Evolutionary conservation across 2,797 vertebrate genomes (phyloP).

Genomic region (Nyctibius grandis): DNA sequence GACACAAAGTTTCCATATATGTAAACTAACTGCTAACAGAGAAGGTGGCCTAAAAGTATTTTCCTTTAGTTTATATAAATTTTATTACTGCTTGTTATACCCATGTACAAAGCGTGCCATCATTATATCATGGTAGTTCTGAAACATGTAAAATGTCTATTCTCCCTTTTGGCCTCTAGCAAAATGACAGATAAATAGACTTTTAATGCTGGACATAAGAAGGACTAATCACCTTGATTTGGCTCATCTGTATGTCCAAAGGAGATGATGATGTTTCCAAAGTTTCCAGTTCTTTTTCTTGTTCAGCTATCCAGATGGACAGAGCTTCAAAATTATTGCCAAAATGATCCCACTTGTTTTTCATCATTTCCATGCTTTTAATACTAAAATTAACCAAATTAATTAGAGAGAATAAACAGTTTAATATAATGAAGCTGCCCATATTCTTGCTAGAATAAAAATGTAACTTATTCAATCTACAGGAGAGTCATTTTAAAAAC

Average conservation of each 20-base stretch:
- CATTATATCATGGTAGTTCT: background rate
- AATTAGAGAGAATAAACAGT: constrained; percentile 72
- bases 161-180: background rate
- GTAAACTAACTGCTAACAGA: constrained; percentile 9
- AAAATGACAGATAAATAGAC: background rate
- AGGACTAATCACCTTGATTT: constrained; percentile 85
- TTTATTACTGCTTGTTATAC: constrained; percentile 20
- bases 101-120: background rate
- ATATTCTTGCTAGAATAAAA: constrained; percentile 25
- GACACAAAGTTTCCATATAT: background rate
- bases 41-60: background rate
- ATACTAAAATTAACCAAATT: constrained; percentile 87
- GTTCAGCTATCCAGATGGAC: constrained; percentile 90
- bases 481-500: background rate
- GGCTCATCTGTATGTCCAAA: constrained; percentile 83
- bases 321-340: constrained; percentile 86
- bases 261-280: constrained; percentile 80
- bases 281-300: constrained; percentile 85
- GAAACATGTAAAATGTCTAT: background rate
- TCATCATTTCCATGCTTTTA: constrained; percentile 89
- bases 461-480: background rate
- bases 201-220: constrained; percentile 62
- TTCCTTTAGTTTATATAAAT: constrained; percentile 1
- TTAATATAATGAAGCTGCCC: constrained; percentile 54
- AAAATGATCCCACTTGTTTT: constrained; percentile 90